Evolutionary conservation across 2,888 invertebrate species (phyloP).

Genomic region (Morpho deidamia): DNA sequence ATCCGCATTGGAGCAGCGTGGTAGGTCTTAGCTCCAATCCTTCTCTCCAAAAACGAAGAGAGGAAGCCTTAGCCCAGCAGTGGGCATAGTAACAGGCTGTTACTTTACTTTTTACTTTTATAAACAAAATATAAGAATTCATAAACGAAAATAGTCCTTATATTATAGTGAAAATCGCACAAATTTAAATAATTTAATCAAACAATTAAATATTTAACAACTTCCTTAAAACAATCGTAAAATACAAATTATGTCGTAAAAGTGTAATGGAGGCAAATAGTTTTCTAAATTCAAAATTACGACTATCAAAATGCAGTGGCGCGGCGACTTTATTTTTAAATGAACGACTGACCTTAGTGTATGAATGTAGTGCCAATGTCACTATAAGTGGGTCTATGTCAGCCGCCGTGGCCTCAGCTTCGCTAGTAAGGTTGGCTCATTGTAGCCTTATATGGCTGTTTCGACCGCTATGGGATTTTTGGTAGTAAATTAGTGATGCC

Average conservation of each 20-base stretch:
- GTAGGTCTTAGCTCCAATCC: no score
- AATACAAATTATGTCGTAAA: not conserved
- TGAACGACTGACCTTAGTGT: constrained; percentile 66
- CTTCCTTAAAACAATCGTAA: not conserved
- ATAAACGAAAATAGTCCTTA: no score
- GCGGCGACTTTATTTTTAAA: constrained; percentile 64
- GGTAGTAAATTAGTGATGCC: constrained; percentile 10
- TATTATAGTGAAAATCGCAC: no score
- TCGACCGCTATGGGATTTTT: constrained; percentile 29
- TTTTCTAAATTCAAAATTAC: constrained; percentile 30
- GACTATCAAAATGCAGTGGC: constrained; percentile 46
- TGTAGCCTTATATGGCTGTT: constrained; percentile 38
- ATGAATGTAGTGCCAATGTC: constrained; percentile 79
- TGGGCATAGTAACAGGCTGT: no score
- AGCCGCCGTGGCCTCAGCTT: constrained; percentile 56
- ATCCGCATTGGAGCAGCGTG: no score
- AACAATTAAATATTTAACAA: not conserved
- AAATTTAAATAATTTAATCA: no score
- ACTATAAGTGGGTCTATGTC: constrained; percentile 74
- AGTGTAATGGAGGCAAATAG: not conserved
- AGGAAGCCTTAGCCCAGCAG: no score
- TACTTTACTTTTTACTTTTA: no score
- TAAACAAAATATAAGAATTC: no score
- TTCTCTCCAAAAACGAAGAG: no score
- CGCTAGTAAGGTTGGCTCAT: constrained; percentile 30